Percentiles rank a stretch among this genome's conserved stretches.
Conservation (phyloP, 2,797 vertebrate genomes). For the Pseudochirops corinnae region DNA sequence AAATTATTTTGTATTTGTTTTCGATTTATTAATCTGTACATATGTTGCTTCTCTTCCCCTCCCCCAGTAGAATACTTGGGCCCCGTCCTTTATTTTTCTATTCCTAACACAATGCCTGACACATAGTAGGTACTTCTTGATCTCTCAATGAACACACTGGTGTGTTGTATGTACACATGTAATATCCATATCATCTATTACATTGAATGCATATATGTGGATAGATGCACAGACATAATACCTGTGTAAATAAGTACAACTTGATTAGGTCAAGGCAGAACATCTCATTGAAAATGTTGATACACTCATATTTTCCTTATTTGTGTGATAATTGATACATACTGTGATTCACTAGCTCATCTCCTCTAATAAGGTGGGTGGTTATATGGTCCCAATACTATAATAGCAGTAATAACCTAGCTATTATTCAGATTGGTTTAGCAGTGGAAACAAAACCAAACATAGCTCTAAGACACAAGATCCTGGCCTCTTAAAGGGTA, state of each 20-base stretch:
- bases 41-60: background rate
- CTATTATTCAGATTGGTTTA: conserved; percentile 33
- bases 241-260: background rate
- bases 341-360: background rate
- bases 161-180: background rate
- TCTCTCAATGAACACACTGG: background rate
- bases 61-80: background rate
- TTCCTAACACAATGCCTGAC: background rate
- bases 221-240: background rate
- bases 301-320: background rate
- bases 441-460: conserved; percentile 43
- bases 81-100: background rate
- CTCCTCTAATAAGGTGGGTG: conserved; percentile 25
- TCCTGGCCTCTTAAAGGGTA: background rate
- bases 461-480: background rate
- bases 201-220: background rate
- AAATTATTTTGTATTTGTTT: background rate
- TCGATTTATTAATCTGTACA: background rate
- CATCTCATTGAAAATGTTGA: background rate
- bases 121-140: background rate
- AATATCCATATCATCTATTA: background rate
- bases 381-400: background rate
- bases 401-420: conserved; percentile 30
- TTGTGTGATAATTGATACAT: background rate
- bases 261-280: background rate